These are phyloP conservation scores for Patella pellucida DNA, from an alignment of 2,888 invertebrate species.

Conservation along the genomic window DNA sequence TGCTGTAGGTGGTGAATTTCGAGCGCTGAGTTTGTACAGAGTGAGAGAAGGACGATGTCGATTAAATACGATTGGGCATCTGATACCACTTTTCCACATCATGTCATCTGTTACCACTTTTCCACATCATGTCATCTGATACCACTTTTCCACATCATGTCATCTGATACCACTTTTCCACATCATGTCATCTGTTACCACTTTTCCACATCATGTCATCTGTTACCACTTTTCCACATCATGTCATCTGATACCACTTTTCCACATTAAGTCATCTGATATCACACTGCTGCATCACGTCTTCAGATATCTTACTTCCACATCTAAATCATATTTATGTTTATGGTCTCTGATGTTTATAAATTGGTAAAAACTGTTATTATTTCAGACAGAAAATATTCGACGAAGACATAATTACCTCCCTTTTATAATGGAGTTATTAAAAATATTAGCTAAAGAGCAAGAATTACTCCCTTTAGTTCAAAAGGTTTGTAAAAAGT, in stretches of 20 bases:
- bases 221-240: not conserved
- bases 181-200: no score
- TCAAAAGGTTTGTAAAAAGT: conserved; percentile 78
- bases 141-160: no score
- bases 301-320: not conserved
- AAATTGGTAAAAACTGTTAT: not conserved
- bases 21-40: no score
- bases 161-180: no score
- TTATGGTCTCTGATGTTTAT: not conserved
- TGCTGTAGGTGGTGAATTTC: no score
- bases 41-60: no score
- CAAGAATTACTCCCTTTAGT: conserved; percentile 89
- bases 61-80: no score
- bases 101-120: no score
- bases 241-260: not conserved
- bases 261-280: not conserved
- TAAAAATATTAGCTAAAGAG: conserved; percentile 92
- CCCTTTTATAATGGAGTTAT: conserved; percentile 93
- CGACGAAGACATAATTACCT: conserved; percentile 96
- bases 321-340: not conserved
- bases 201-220: no score
- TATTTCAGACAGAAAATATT: conserved; percentile 83
- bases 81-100: no score
- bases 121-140: no score
- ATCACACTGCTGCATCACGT: not conserved